phyloP scores from a whole-genome alignment of 1,140 invertebrate genomes.

The Heliconius himera region DNA sequence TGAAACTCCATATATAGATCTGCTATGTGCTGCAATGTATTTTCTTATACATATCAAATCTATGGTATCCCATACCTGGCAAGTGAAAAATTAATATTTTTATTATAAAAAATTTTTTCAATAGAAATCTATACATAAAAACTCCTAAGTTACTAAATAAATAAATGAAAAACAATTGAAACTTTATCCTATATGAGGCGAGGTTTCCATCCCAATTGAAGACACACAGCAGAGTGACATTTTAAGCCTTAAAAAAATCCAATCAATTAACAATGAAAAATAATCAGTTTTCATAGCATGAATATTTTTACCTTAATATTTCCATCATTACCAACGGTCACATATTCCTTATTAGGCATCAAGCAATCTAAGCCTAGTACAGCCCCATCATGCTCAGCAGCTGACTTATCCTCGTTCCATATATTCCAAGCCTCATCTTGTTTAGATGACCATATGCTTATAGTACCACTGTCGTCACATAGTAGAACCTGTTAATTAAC shows the following conservation, averaged over 20 bases:
- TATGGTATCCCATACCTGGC: conserved; percentile 68
- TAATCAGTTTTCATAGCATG: not conserved
- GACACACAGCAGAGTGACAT: no score
- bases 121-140: no score
- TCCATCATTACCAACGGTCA: conserved; percentile 72
- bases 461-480: conserved; percentile 72
- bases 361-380: conserved; percentile 65
- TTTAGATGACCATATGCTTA: conserved; percentile 65
- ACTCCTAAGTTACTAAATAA: no score
- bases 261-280: no score
- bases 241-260: no score
- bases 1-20: conserved; percentile 56
- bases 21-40: conserved; percentile 61
- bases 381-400: conserved; percentile 71
- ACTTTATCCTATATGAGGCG: no score
- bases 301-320: conserved; percentile 66
- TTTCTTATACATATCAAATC: conserved; percentile 66
- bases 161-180: no score
- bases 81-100: conserved; percentile 14
- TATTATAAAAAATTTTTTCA: no score
- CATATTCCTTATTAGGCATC: conserved; percentile 56
- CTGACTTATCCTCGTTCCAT: conserved; percentile 63
- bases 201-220: no score
- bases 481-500: conserved; percentile 61
- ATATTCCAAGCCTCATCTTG: conserved; percentile 57